A percentile compares a stretch with the other conserved stretches of the same genome.
Evolutionary conservation across 2,888 invertebrate species (phyloP).

Genomic region (Pollenia griseotomentosa): DNA sequence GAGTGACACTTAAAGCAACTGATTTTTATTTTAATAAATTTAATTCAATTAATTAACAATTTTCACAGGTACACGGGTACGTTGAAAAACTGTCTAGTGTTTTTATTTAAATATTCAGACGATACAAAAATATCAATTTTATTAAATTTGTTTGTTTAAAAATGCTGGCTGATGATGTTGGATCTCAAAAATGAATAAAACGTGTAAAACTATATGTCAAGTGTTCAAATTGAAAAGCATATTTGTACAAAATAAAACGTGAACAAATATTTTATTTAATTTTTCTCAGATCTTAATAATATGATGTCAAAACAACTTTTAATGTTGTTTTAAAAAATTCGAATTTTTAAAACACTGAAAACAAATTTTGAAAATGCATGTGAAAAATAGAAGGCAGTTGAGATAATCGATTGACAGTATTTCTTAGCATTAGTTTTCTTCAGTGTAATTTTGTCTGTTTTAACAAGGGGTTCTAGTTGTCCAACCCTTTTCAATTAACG

Average conservation of each 20-base stretch:
- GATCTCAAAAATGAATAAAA: slow-evolving; percentile 33
- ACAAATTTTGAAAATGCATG: not conserved
- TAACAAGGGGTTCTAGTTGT: too few species aligned
- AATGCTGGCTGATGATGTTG: not conserved
- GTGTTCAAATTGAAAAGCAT: slow-evolving; percentile 54
- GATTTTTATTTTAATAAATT: not conserved
- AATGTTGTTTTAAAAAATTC: not conserved
- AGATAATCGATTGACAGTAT: too few species aligned
- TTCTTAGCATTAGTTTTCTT: too few species aligned
- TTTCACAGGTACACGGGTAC: not conserved
- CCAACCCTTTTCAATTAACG: too few species aligned
- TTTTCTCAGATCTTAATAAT: slow-evolving; percentile 28
- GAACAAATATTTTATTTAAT: slow-evolving; percentile 64
- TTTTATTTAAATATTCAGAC: slow-evolving; percentile 6
- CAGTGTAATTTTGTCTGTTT: too few species aligned
- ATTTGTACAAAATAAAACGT: slow-evolving; percentile 68
- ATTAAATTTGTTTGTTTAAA: slow-evolving; percentile 17
- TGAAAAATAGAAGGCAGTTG: too few species aligned
- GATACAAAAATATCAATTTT: not conserved
- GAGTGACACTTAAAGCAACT: not conserved
- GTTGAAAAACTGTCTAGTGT: not conserved
- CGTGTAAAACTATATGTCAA: slow-evolving; percentile 71
- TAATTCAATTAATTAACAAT: slow-evolving; percentile 56
- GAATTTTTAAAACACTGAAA: not conserved
- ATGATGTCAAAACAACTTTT: not conserved